phyloP scores from a whole-genome alignment of 2,113 vertebrate species.

The Setophaga kirtlandii region DNA sequence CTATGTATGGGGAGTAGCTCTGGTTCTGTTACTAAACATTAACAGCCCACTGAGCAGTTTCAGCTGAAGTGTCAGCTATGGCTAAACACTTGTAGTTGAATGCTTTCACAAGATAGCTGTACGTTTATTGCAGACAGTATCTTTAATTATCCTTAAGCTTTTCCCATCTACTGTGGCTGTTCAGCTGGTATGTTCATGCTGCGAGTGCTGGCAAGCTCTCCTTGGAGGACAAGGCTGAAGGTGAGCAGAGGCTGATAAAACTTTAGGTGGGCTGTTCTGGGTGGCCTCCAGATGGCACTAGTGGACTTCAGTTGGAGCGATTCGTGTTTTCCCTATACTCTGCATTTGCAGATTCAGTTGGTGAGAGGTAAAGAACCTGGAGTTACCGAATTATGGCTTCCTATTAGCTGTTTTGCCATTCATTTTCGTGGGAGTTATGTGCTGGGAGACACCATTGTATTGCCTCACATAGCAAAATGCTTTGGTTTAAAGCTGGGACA shows the following conservation, averaged over 20 bases:
- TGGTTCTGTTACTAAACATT: neutral
- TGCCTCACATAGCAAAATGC: neutral
- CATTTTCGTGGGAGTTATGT: neutral
- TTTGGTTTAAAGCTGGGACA: neutral
- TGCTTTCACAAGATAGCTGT: neutral
- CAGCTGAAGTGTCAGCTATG: neutral
- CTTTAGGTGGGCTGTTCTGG: neutral
- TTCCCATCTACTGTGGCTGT: neutral
- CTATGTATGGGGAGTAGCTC: neutral
- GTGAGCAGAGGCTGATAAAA: neutral
- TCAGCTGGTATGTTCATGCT: neutral
- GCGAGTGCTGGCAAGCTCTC: neutral
- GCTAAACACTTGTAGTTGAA: neutral
- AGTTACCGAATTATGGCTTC: neutral
- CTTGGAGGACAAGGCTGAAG: neutral
- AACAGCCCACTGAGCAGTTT: neutral
- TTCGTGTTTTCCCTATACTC: neutral
- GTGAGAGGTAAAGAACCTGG: neutral
- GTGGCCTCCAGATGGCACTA: conserved; percentile 54
- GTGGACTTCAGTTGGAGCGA: neutral
- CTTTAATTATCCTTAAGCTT: neutral
- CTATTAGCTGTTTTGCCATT: neutral
- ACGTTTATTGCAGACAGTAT: neutral
- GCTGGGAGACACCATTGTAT: neutral
- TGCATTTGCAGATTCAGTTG: neutral